Evolutionary conservation across 2,113 vertebrate genomes (phyloP), one percentile per base, ranked within the genome.

Genomic region (Glaucomys volans): DNA sequence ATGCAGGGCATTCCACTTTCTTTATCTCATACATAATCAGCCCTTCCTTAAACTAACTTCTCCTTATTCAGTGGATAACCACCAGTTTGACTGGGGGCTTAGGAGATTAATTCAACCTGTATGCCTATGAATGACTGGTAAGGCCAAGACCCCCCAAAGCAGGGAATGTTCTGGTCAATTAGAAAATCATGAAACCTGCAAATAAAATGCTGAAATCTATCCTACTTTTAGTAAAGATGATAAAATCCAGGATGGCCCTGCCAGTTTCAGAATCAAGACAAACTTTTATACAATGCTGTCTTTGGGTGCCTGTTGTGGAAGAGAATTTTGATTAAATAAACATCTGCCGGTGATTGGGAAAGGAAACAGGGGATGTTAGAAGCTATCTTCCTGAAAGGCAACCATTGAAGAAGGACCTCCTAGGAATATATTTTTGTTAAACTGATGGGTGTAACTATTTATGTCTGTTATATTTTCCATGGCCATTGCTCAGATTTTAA

Each of bases 281-380:
- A 26, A 80, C 2, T 86, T 90, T 83, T 76, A 20, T 7, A 89
- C 30, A 91, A 42, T 28, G 22, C 17, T 95, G 8, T 66, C 17
- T 92, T 80, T 87, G 9, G 32, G 4, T 77, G 8, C 11, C 32
- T 81, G n/a, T 67, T 75, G n/a, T 84, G 40, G 85, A 77, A 77
- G 16, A 66, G 16, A 66, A 62, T 87, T 75, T 92, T 91, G 11
- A 87, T 89, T 66, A 94, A 89, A 32, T 47, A 37, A 97, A 32
- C 28, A 77, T 72, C 40, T 86, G 32, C 17, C 37, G 74, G 26
- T 20, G 7, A 75, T 9, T 50, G 57, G 93, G 59, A 90, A 54
- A 62, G 9, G 32, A 83, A 92, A 13, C 14, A 54, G 16, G 17
- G 26, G 40, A 81, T 40, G 30, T 79, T 28, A 50, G 35, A 92